phyloP scores from a whole-genome alignment of 2,797 vertebrate genomes.

The Aeoliscus strigatus region DNA sequence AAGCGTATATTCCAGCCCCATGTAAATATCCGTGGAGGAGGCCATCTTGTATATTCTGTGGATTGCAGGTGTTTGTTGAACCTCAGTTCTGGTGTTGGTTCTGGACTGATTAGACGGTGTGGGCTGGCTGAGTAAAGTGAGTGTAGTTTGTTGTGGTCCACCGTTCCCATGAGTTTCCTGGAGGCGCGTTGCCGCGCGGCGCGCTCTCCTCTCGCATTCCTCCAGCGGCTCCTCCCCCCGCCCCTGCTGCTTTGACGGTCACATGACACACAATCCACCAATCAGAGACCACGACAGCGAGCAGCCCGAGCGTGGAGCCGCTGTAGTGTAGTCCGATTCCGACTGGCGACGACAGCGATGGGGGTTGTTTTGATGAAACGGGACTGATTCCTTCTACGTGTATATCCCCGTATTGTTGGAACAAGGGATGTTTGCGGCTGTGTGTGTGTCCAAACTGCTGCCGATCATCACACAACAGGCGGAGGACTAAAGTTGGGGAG shows the following conservation, averaged over 20 bases:
- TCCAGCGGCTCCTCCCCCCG: conserved; percentile 58
- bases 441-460: background rate
- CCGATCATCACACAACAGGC: background rate
- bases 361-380: conserved; percentile 61
- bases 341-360: conserved; percentile 33
- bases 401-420: background rate
- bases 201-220: conserved; percentile 63
- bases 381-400: conserved; percentile 20
- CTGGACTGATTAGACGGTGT: background rate
- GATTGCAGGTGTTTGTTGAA: background rate
- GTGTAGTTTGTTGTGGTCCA: conserved; percentile 16
- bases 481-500: conserved; percentile 30
- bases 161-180: conserved; percentile 46
- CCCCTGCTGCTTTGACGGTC: conserved; percentile 40
- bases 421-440: conserved; percentile 11
- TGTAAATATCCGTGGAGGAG: too few relatives aligned
- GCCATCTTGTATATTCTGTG: background rate
- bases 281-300: conserved; percentile 38
- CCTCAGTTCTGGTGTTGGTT: too few relatives aligned
- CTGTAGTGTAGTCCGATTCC: conserved; percentile 38
- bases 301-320: conserved; percentile 23
- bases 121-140: too few relatives aligned
- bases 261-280: conserved; percentile 61
- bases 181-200: too few relatives aligned
- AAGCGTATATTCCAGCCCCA: too few relatives aligned